Evolutionary conservation across 2,888 invertebrate genomes (phyloP).

Genomic region (Anoplius nigerrimus): DNA sequence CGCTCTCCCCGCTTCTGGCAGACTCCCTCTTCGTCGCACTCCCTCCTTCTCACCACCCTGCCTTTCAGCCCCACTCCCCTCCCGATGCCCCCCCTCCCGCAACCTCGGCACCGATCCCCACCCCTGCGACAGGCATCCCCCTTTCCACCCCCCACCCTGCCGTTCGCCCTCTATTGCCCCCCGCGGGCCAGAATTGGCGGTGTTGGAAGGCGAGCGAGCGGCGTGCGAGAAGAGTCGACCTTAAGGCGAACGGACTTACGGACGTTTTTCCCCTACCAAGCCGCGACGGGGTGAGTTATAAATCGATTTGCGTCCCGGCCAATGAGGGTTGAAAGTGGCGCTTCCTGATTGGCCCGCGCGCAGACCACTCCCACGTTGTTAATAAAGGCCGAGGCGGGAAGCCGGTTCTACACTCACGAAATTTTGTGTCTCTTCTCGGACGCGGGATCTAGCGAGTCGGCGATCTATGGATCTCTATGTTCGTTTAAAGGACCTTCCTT

Average conservation of each 20-base stretch:
- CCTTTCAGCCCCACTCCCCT: slow-evolving; percentile 26
- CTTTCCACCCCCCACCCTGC: slow-evolving; percentile 46
- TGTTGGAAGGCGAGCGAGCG: slow-evolving; percentile 53
- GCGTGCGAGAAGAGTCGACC: slow-evolving; percentile 57
- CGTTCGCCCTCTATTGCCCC: slow-evolving; percentile 34
- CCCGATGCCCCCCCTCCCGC: slow-evolving; percentile 19
- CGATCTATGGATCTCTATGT: too few relatives aligned
- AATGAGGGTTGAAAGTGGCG: slow-evolving; percentile 70
- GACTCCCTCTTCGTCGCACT: slow-evolving; percentile 27
- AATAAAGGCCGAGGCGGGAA: slow-evolving; percentile 56
- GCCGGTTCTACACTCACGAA: slow-evolving; percentile 53
- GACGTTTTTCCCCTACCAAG: slow-evolving; percentile 61
- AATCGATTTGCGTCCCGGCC: slow-evolving; percentile 73
- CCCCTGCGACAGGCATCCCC: slow-evolving; percentile 26
- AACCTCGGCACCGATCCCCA: slow-evolving; percentile 51
- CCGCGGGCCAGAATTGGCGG: slow-evolving; percentile 64
- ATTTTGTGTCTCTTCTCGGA: too few relatives aligned
- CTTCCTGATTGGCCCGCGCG: slow-evolving; percentile 67
- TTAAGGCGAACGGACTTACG: slow-evolving; percentile 59
- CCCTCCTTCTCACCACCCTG: slow-evolving; percentile 24
- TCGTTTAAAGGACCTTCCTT: too few relatives aligned
- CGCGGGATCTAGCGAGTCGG: too few relatives aligned
- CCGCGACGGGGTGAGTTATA: slow-evolving; percentile 66
- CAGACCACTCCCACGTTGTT: slow-evolving; percentile 70
- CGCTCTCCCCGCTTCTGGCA: slow-evolving; percentile 3